Conservation (phyloP, 2,888 invertebrate genomes). For the Leptura quadrifasciata region DNA sequence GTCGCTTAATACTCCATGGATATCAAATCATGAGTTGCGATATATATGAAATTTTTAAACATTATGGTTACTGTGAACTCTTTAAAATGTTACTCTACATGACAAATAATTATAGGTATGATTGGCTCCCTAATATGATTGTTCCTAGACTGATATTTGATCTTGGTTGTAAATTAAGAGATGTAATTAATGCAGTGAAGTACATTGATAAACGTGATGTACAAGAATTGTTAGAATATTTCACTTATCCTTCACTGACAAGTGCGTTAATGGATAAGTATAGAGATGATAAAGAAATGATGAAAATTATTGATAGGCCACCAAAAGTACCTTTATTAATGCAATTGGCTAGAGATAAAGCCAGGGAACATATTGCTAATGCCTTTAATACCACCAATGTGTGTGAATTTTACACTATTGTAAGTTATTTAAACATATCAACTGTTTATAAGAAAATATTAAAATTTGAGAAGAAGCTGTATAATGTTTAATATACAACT, state of each 20-base stretch:
- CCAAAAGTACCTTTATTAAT: conserved; percentile 60
- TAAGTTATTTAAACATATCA: conserved; percentile 57
- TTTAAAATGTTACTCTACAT: conserved; percentile 56
- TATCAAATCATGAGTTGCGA: conserved; percentile 44
- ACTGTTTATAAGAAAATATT: conserved; percentile 60
- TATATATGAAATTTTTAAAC: conserved; percentile 49
- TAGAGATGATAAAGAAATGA: conserved; percentile 34
- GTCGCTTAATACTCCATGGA: conserved; percentile 51
- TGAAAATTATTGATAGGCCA: neutral
- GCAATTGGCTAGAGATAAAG: conserved; percentile 61
- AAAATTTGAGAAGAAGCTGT: conserved; percentile 59
- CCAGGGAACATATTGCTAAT: conserved; percentile 56
- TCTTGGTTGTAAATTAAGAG: conserved; percentile 42
- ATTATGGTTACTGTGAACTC: conserved; percentile 55
- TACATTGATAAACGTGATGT: conserved; percentile 23
- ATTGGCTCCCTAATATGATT: conserved; percentile 36
- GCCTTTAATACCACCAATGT: conserved; percentile 51
- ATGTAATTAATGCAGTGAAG: conserved; percentile 30
- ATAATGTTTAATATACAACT: conserved; percentile 38
- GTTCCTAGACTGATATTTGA: conserved; percentile 52
- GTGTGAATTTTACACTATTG: conserved; percentile 56
- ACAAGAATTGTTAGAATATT: conserved; percentile 40
- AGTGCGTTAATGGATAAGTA: conserved; percentile 26
- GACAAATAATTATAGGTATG: conserved; percentile 45
- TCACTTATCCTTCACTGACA: conserved; percentile 35